Evolutionary conservation across 2,888 invertebrate species (phyloP).

Genomic region (Cenopis cana): DNA sequence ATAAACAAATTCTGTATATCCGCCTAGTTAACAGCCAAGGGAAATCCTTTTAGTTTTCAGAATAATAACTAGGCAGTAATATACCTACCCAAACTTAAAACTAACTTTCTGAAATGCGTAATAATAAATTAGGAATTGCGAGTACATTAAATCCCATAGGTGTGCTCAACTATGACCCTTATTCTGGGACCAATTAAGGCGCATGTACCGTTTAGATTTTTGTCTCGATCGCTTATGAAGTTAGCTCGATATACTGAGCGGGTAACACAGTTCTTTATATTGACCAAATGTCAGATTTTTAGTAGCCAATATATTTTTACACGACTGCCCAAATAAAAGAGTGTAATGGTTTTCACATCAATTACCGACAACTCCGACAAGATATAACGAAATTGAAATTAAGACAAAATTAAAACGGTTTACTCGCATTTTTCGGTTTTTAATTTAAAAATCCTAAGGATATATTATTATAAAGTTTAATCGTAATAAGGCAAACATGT

Average conservation of each 20-base stretch:
- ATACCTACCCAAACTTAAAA: background rate
- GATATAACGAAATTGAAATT: no score
- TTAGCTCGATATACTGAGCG: no score
- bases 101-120: background rate
- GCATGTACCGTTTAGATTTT: no score
- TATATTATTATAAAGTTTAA: background rate
- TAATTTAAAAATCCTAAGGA: no score
- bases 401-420: no score
- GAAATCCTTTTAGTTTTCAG: background rate
- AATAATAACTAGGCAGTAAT: background rate
- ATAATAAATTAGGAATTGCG: background rate
- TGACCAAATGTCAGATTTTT: no score
- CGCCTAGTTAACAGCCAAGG: background rate
- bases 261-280: no score
- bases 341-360: no score
- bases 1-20: background rate
- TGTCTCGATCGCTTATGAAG: no score
- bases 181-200: background rate
- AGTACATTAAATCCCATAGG: background rate
- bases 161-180: background rate
- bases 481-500: constrained; percentile 57
- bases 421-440: background rate
- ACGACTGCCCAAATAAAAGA: no score
- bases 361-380: no score
- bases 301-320: no score